phyloP scores from a whole-genome alignment of 2,797 vertebrate species.

The Fistularia tabacaria region DNA sequence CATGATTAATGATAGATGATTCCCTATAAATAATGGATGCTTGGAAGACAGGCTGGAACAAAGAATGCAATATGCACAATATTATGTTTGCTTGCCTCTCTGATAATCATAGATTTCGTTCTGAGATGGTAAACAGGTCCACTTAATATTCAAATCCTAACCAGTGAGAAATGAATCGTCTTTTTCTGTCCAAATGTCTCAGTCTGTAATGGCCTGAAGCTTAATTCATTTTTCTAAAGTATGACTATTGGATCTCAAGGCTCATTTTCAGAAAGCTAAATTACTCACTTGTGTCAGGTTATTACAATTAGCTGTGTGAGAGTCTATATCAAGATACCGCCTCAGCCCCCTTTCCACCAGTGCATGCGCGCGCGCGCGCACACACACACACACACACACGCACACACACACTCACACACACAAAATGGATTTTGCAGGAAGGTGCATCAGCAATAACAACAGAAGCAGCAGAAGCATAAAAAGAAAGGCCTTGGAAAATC shows the following conservation, averaged over 20 bases:
- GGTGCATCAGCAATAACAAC: conserved; percentile 46
- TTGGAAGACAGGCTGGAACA: conserved; percentile 37
- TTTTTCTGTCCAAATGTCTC: conserved; percentile 46
- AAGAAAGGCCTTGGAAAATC: conserved; percentile 61
- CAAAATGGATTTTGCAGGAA: conserved; percentile 67
- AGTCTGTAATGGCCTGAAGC: conserved; percentile 56
- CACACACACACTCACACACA: conserved; percentile 23
- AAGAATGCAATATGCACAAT: conserved; percentile 38
- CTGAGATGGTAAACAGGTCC: conserved; percentile 23
- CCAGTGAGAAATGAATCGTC: conserved; percentile 51
- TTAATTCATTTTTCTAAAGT: conserved; percentile 64
- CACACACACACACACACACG: conserved; percentile 44
- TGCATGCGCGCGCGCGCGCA: too few species aligned
- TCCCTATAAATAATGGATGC: conserved; percentile 58
- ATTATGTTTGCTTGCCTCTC: conserved; percentile 39
- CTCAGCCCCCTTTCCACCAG: too few species aligned
- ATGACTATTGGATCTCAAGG: conserved; percentile 58
- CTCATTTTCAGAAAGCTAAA: conserved; percentile 64
- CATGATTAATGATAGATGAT: conserved; percentile 68
- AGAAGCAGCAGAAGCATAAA: conserved; percentile 41
- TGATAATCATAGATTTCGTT: conserved; percentile 39
- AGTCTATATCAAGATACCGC: conserved; percentile 49
- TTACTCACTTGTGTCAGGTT: conserved; percentile 76
- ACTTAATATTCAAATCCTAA: conserved; percentile 58
- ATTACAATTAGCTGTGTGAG: conserved; percentile 74